These are phyloP conservation scores for Ostrea denselamellosa DNA, from an alignment of 1,140 invertebrate genomes.

Conservation along the genomic window DNA sequence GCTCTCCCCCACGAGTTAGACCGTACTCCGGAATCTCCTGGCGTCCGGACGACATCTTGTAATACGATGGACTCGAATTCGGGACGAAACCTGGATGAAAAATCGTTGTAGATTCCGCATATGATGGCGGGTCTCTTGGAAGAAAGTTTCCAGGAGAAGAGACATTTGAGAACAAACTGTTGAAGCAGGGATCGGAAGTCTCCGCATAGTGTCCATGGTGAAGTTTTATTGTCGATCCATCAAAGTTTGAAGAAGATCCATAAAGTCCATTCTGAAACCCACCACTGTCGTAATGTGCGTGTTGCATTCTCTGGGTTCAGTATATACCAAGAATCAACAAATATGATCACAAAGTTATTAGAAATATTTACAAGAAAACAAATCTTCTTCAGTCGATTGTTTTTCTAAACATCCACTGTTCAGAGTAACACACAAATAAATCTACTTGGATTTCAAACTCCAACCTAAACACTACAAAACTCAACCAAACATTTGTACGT, in stretches of 20 bases:
- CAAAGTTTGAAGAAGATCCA: constrained; percentile 59
- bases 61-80: constrained; percentile 61
- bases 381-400: constrained; percentile 52
- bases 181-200: constrained; percentile 59
- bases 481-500: constrained; percentile 44
- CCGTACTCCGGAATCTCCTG: constrained; percentile 50
- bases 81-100: constrained; percentile 67
- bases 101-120: constrained; percentile 66
- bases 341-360: constrained; percentile 39
- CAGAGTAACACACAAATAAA: constrained; percentile 19
- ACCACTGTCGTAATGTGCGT: constrained; percentile 60
- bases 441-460: constrained; percentile 28
- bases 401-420: constrained; percentile 41
- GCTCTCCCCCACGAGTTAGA: constrained; percentile 44
- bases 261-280: constrained; percentile 65
- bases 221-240: constrained; percentile 62
- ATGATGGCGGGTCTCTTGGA: constrained; percentile 67
- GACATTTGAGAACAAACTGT: constrained; percentile 58
- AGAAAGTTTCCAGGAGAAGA: constrained; percentile 59
- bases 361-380: constrained; percentile 51
- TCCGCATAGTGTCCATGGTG: constrained; percentile 66
- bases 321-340: constrained; percentile 27
- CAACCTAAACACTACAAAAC: constrained; percentile 45
- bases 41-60: constrained; percentile 58
- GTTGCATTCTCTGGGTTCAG: constrained; percentile 56